phyloP scores from a whole-genome alignment of 2,888 invertebrate genomes.

The Orthosia cruda region DNA sequence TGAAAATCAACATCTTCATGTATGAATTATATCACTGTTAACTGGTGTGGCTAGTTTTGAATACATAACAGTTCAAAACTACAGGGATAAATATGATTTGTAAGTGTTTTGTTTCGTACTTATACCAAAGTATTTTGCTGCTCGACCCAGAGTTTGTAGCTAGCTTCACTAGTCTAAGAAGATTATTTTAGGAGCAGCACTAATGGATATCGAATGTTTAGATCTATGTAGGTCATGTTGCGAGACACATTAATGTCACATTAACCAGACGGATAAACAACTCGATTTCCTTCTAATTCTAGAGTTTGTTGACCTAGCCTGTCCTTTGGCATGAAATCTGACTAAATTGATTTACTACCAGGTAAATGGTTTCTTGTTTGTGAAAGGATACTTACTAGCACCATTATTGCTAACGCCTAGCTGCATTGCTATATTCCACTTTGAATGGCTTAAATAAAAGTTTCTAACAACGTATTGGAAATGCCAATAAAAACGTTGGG shows the following conservation, averaged over 20 bases:
- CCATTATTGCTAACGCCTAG: too few species aligned
- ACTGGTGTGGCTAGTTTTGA: conserved; percentile 1
- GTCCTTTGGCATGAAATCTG: background rate
- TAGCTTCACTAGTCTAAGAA: conserved; percentile 21
- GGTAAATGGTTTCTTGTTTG: too few species aligned
- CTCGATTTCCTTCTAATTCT: conserved; percentile 1
- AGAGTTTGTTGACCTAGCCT: conserved; percentile 1
- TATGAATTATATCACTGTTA: too few species aligned
- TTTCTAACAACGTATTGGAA: background rate
- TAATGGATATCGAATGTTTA: conserved; percentile 53
- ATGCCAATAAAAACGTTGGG: background rate
- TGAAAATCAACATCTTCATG: background rate
- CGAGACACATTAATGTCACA: conserved; percentile 31
- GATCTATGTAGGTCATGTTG: conserved; percentile 42
- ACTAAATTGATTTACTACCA: background rate
- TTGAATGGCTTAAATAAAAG: background rate
- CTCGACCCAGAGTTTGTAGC: conserved; percentile 14
- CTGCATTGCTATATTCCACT: background rate
- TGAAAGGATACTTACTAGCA: background rate
- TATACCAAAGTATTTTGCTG: conserved; percentile 10
- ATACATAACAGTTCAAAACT: background rate
- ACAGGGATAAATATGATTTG: background rate
- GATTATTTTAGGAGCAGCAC: conserved; percentile 42
- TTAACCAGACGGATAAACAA: conserved; percentile 15
- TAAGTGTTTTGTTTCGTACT: conserved; percentile 1